Conservation (phyloP, 2,888 invertebrate species). For the Eristalis arbustorum region DNA sequence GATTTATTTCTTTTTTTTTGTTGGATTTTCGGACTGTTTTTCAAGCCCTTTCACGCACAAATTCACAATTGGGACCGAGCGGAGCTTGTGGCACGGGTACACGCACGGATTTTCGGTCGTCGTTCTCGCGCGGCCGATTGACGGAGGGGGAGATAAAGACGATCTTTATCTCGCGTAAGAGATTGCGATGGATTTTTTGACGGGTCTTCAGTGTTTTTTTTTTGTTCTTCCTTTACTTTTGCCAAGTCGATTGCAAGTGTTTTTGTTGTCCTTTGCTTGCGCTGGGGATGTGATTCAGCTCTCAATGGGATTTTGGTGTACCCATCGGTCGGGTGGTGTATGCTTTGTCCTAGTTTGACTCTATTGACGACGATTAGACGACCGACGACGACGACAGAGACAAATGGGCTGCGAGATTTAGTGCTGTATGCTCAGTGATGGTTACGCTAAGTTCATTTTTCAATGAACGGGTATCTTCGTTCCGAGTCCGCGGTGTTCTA, state of each 20-base stretch:
- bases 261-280: not conserved
- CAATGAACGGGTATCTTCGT: slow-evolving; percentile 55
- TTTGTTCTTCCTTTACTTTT: not conserved
- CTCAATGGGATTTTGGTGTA: slow-evolving; percentile 39
- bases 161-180: slow-evolving; percentile 46
- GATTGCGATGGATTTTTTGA: slow-evolving; percentile 2
- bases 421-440: slow-evolving; percentile 43
- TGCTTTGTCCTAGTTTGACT: slow-evolving; percentile 59
- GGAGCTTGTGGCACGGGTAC: slow-evolving; percentile 62
- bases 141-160: slow-evolving; percentile 32
- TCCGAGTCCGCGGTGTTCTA: slow-evolving; percentile 43
- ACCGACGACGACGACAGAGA: slow-evolving; percentile 60
- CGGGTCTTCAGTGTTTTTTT: slow-evolving; percentile 7
- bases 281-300: not conserved
- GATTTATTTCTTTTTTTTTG: not conserved
- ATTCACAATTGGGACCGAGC: slow-evolving; percentile 55
- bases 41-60: slow-evolving; percentile 22
- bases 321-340: slow-evolving; percentile 41
- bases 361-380: slow-evolving; percentile 32
- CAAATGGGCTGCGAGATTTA: slow-evolving; percentile 48
- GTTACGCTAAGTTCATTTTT: slow-evolving; percentile 64
- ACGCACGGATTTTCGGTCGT: slow-evolving; percentile 33
- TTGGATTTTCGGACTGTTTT: slow-evolving; percentile 4
- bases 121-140: slow-evolving; percentile 43
- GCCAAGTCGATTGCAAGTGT: not conserved